phyloP scores from a whole-genome alignment of 1,140 invertebrate genomes.

The Apis cerana region DNA sequence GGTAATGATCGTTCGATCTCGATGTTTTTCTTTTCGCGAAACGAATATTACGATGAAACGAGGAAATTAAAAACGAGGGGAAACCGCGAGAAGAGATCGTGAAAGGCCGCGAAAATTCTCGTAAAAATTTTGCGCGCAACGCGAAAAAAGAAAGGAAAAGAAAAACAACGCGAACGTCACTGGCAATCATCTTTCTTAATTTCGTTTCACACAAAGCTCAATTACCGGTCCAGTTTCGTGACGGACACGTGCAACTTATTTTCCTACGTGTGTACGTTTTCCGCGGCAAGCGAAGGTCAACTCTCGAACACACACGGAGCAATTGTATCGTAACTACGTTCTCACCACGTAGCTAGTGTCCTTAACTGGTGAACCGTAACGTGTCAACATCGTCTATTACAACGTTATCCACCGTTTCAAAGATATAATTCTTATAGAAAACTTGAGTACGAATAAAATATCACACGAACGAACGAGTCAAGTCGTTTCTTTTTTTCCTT shows the following conservation, averaged over 20 bases:
- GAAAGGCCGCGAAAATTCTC: too few relatives aligned
- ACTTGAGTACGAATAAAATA: too few relatives aligned
- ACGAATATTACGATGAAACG: too few relatives aligned
- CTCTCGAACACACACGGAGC: neutral
- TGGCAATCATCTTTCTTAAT: conserved; percentile 44
- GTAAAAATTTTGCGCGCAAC: neutral
- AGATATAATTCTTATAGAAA: neutral
- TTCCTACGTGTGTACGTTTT: conserved; percentile 1
- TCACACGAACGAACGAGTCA: too few relatives aligned
- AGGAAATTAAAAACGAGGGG: neutral
- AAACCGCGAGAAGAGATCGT: neutral
- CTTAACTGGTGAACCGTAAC: neutral
- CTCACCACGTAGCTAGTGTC: neutral
- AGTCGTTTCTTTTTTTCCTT: neutral
- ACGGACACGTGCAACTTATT: conserved; percentile 31
- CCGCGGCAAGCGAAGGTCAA: conserved; percentile 20
- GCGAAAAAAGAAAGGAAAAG: neutral
- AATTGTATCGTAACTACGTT: neutral
- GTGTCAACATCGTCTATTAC: neutral
- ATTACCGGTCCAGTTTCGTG: conserved; percentile 40
- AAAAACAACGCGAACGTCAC: conserved; percentile 9
- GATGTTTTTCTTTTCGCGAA: too few relatives aligned
- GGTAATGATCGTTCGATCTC: neutral
- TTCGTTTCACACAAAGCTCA: conserved; percentile 12
- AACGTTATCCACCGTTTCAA: neutral